Conservation (phyloP, 37 sponge, comb jelly and placozoan genomes). For the Amphimedon queenslandica region DNA sequence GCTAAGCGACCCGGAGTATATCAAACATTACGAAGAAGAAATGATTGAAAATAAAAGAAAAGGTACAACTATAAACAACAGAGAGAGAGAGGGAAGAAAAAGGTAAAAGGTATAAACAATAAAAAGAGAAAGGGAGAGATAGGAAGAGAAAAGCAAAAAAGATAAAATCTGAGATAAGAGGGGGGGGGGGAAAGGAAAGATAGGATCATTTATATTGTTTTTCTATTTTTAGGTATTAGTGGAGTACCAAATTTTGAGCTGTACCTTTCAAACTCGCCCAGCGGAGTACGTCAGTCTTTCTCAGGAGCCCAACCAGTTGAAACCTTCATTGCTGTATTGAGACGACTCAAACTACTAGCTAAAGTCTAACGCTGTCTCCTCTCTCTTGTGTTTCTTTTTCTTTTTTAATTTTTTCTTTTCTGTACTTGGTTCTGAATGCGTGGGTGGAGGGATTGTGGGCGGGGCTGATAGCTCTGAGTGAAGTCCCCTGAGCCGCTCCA, state of each 20-base stretch:
- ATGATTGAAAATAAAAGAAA: conserved; percentile 26
- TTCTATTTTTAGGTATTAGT: conserved; percentile 27
- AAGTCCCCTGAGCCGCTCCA: conserved; percentile 14
- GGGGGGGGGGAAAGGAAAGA: conserved; percentile 2
- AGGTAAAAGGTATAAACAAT: not conserved
- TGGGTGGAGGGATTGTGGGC: too few relatives aligned
- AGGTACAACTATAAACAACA: conserved; percentile 19
- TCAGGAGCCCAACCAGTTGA: conserved; percentile 56
- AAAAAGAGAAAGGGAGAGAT: not conserved
- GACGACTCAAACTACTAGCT: conserved; percentile 16
- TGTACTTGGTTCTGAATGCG: too few relatives aligned
- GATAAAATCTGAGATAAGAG: not conserved
- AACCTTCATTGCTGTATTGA: conserved; percentile 40
- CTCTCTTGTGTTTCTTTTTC: too few relatives aligned
- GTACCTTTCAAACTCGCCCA: conserved; percentile 17
- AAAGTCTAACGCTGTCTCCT: conserved; percentile 29
- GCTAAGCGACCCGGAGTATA: conserved; percentile 2
- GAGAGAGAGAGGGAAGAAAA: not conserved
- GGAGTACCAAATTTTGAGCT: conserved; percentile 63
- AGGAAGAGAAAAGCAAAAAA: not conserved
- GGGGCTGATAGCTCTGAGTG: too few relatives aligned
- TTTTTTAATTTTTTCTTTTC: too few relatives aligned
- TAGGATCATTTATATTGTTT: not conserved
- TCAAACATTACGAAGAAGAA: conserved; percentile 32
- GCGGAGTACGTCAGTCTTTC: conserved; percentile 18